Conservation (phyloP, 2,797 vertebrate species). For the Halcyon leucocephala region DNA sequence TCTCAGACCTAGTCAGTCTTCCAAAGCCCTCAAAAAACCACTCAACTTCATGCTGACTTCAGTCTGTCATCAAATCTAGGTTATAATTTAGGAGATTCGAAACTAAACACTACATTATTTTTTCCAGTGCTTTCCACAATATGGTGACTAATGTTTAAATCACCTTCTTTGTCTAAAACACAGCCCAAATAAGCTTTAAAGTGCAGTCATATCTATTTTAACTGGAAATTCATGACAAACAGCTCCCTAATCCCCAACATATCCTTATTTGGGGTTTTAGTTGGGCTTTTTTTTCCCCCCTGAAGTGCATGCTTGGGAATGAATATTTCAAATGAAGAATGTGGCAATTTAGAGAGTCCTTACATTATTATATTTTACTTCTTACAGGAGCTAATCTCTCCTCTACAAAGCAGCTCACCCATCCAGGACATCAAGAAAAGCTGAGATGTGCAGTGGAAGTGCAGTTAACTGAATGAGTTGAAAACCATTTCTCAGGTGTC, state of each 20-base stretch:
- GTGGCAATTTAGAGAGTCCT: neutral
- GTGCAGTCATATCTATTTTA: neutral
- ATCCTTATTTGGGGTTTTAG: neutral
- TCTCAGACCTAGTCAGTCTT: neutral
- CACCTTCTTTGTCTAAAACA: slow-evolving; percentile 9
- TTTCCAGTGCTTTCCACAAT: neutral
- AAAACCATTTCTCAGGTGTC: neutral
- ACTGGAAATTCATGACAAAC: neutral
- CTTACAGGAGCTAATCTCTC: neutral
- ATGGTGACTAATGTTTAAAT: slow-evolving; percentile 31
- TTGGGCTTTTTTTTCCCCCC: neutral
- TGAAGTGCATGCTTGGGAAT: neutral
- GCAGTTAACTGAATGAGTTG: neutral
- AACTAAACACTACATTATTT: neutral
- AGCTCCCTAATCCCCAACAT: neutral
- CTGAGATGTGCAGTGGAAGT: neutral
- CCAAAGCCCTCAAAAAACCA: neutral
- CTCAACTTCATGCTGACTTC: neutral
- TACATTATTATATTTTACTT: neutral
- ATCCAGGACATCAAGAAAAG: neutral
- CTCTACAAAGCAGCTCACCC: neutral
- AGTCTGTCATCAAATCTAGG: neutral
- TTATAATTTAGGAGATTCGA: neutral
- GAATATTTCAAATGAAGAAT: neutral
- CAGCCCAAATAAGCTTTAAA: neutral